Evolutionary conservation across 2,797 vertebrate species (phyloP), one percentile per base, ranked within the genome.

Genomic region (Aldrovandia affinis): DNA sequence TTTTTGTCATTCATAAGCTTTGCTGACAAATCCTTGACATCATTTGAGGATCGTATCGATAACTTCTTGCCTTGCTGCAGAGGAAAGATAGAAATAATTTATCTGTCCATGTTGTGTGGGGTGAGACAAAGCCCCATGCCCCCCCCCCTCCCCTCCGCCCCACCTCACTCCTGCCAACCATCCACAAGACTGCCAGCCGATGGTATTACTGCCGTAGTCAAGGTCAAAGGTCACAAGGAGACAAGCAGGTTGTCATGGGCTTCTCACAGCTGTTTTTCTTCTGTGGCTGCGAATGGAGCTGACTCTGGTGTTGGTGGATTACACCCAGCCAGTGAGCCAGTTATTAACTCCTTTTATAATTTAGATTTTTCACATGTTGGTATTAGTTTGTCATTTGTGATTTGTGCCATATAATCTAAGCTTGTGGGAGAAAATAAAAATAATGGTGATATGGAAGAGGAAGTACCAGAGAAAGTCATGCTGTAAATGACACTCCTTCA

Each of bases 1-100:
- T 95, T 97, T 98, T 97, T 98, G 97, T 98, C 97, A 98, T 98
- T 98, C 97, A 96, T 97, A 97, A 97, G 97, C 97, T 96, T 94
- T 94, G 94, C 96, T 97, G 96, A 97, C 96, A 98, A 99, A 99
- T 98, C 97, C 97, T 97, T 97, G 96, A 97, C 98, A 98, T 97
- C 96, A 97, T 97, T 96, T 96, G 93, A 89, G 93, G 97, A 95
- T 97, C 95, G 96, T 97, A 98, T 98, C 96, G 96, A 98, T 98
- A 97, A 97, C 95, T 96, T 97, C 95, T 96, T 97, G 94, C 95
- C 88, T 90, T 94, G 95, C 95, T 94, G 94, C 94, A 94, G 96
- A 98, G 97, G 97, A 97, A 96, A 97, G 98, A 98, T 97, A 97
- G 94, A 97, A 97, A 97, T 96, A 95, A 97, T 98, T 97, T 97